These are phyloP conservation scores for Aphaenogaster floridana DNA, from an alignment of 1,140 invertebrate species.

Conservation along the genomic window DNA sequence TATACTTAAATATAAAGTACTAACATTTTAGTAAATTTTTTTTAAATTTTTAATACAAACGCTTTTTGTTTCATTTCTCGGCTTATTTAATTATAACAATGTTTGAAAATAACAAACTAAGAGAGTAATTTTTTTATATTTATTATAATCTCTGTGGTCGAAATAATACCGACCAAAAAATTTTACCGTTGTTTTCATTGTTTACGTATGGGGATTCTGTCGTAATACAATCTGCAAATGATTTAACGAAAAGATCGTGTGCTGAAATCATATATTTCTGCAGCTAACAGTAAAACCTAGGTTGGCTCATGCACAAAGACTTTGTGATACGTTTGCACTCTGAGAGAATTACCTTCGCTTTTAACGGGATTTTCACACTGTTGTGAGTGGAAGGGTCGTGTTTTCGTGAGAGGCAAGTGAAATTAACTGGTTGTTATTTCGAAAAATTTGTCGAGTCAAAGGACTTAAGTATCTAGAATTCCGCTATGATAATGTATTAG, in stretches of 20 bases:
- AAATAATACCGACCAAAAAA: not conserved
- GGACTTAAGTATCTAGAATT: not conserved
- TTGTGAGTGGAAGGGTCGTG: not conserved
- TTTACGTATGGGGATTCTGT: not conserved
- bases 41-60: too few relatives aligned
- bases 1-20: too few relatives aligned
- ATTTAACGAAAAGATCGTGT: constrained; percentile 62
- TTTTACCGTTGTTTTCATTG: not conserved
- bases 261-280: constrained; percentile 34
- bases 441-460: not conserved
- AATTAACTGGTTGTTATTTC: not conserved
- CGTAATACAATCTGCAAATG: constrained; percentile 1
- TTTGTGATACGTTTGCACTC: constrained; percentile 50
- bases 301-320: constrained; percentile 50
- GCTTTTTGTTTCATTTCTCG: too few relatives aligned
- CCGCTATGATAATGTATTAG: too few relatives aligned
- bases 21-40: too few relatives aligned
- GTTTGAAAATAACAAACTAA: too few relatives aligned
- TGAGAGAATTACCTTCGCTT: constrained; percentile 22
- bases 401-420: constrained; percentile 36
- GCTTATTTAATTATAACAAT: too few relatives aligned
- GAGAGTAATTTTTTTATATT: too few relatives aligned
- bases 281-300: constrained; percentile 63
- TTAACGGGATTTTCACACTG: constrained; percentile 55
- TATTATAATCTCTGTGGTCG: too few relatives aligned